Percentiles rank a stretch among this genome's conserved stretches.
phyloP scores from a whole-genome alignment of 2,888 invertebrate genomes.

The Cephalotes varians region DNA sequence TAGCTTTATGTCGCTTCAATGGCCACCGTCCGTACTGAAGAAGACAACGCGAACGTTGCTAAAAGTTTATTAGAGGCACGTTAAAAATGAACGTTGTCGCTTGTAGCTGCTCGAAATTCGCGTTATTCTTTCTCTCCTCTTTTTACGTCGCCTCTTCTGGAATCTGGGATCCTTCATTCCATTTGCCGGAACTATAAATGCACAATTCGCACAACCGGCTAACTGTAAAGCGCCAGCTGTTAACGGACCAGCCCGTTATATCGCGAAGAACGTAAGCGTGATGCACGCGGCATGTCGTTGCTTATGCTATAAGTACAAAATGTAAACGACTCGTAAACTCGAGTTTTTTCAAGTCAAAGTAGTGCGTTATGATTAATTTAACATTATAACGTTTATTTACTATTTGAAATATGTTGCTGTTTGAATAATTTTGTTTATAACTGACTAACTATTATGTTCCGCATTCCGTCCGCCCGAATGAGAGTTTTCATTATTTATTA shows the following conservation, averaged over 20 bases:
- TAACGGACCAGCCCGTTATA: slow-evolving; percentile 55
- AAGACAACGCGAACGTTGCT: not conserved
- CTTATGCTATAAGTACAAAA: slow-evolving; percentile 22
- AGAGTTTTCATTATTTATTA: not conserved
- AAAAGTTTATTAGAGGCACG: slow-evolving; percentile 10
- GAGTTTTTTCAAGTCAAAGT: not conserved
- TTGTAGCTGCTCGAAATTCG: not conserved
- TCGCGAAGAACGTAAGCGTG: slow-evolving; percentile 27
- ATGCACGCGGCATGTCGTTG: slow-evolving; percentile 13
- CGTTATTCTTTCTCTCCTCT: not conserved
- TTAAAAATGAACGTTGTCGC: not conserved
- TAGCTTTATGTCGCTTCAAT: slow-evolving; percentile 21
- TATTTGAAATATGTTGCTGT: not conserved
- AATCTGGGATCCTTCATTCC: not conserved
- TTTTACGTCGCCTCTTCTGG: not conserved
- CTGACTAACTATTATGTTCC: not conserved
- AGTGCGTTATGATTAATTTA: slow-evolving; percentile 1
- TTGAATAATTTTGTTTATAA: not conserved
- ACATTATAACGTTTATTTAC: slow-evolving; percentile 1
- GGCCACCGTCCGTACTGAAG: not conserved
- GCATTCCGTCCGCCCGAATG: not conserved
- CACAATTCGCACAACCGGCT: slow-evolving; percentile 39
- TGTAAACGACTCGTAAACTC: slow-evolving; percentile 29
- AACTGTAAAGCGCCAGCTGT: slow-evolving; percentile 54
- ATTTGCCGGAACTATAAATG: slow-evolving; percentile 20